Evolutionary conservation across 1,140 invertebrate species (phyloP), one percentile per base, ranked within the genome.

Genomic region (Marisa cornuarietis): DNA sequence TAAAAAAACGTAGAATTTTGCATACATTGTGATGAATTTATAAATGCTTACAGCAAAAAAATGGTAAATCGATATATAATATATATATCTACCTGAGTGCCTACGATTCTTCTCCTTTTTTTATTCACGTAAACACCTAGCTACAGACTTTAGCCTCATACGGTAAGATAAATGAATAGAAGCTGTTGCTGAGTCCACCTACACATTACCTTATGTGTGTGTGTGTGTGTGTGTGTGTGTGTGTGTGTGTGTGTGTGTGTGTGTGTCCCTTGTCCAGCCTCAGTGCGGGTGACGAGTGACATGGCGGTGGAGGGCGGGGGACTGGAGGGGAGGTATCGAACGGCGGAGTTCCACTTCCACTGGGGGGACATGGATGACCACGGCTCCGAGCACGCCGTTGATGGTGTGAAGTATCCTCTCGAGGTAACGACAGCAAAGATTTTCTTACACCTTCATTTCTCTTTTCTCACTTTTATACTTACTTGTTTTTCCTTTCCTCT

Each of bases 301-400:
- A 79, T 83, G 79, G 68, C 69, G 9, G 77, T 82, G 22, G 72
- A 74, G 31, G 85, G 83, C 18, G 84, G 81, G 0, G 80, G 80
- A 0, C 73, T 85, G 26, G 24, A 65, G 20, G 71, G 79, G 20
- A 74, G 52, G 18, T 88, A 85, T 73, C 83, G 82, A 26, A 80
- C 85, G 3, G 82, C 76, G 1, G 83, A 87, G 78, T 83, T 88
- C 62, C 87, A 88, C 78, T 86, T 88, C 76, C 88, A 89, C 79
- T 87, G 86, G 86, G 87, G 87, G 22, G 79, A 74, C 42, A 81
- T 31, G 20, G 81, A 84, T 42, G 69, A 78, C n/a, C 18, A 58
- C 11, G 87, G 87, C n/a, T 87, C 86, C 20, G 87, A 89, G 77
- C 87, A 88, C 63, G 71, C 78, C 58, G 66, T 87, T 20, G 73